Conservation (phyloP, 2,797 vertebrate species). For the Syngnathus acus region DNA sequence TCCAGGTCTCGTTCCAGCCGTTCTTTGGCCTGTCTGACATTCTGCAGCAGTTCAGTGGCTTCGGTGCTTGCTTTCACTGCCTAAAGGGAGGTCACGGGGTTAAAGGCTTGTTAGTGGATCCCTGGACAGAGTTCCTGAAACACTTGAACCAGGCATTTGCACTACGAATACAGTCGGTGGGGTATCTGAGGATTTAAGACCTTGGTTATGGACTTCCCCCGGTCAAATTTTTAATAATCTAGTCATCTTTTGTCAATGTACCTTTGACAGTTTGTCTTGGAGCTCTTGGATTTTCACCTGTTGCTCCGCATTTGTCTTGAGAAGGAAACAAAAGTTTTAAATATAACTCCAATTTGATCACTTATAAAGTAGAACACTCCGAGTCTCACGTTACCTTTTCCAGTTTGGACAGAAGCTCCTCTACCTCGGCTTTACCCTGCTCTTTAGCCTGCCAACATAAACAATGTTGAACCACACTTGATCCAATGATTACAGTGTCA, state of each 20-base stretch:
- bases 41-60: slow-evolving; percentile 93
- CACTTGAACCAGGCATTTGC: neutral
- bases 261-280: slow-evolving; percentile 94
- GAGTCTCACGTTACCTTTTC: slow-evolving; percentile 80
- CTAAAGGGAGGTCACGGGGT: slow-evolving; percentile 41
- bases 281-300: slow-evolving; percentile 94
- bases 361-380: neutral
- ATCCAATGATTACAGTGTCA: neutral
- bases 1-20: slow-evolving; percentile 86
- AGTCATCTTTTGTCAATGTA: slow-evolving; percentile 30
- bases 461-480: slow-evolving; percentile 7
- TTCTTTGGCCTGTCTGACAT: slow-evolving; percentile 94
- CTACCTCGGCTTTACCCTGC: slow-evolving; percentile 90
- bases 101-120: slow-evolving; percentile 39
- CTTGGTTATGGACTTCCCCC: neutral
- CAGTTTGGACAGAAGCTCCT: slow-evolving; percentile 87
- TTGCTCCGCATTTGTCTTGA: slow-evolving; percentile 90
- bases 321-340: slow-evolving; percentile 15
- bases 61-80: slow-evolving; percentile 76
- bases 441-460: slow-evolving; percentile 84
- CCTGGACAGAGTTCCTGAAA: slow-evolving; percentile 32
- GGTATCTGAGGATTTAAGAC: neutral
- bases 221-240: neutral
- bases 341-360: neutral
- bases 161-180: neutral